Evolutionary conservation across 2,113 vertebrate species (phyloP).

Genomic region (zebrafish (Danio rerio)): GRCz12tu NC_133193.1:48673501-48674000

Average conservation of each 20-base stretch:
- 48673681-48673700: conserved; percentile 39
- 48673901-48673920: neutral
- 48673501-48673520: neutral
- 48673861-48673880: no score
- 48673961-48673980: neutral
- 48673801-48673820: neutral
- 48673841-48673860: neutral
- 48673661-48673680: conserved; percentile 18
- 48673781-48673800: neutral
- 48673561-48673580: neutral
- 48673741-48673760: conserved; percentile 37
- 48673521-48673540: conserved; percentile 6
- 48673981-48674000: neutral
- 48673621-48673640: conserved; percentile 26
- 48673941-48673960: neutral
- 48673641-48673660: conserved; percentile 53
- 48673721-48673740: conserved; percentile 19
- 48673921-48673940: neutral
- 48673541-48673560: neutral
- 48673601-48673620: conserved; percentile 45
- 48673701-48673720: conserved; percentile 36
- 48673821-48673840: neutral
- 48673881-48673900: neutral
- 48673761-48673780: conserved; percentile 10
- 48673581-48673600: conserved; percentile 23